Evolutionary conservation across 2,888 invertebrate species (phyloP), one percentile per base, ranked within the genome.

Genomic region (Alsophila aescularia): DNA sequence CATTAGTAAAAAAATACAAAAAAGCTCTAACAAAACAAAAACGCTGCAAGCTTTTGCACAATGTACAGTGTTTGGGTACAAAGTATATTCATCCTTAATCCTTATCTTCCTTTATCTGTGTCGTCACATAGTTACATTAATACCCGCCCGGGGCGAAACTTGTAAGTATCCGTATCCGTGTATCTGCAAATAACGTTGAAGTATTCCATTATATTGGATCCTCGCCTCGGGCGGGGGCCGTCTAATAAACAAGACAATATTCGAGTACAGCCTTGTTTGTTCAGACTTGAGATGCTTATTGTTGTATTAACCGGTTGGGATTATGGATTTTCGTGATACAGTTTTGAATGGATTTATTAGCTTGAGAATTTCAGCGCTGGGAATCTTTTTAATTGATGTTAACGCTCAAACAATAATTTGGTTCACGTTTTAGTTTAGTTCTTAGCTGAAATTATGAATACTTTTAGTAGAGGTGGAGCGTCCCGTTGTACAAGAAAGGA

Each of bases 181-280:
- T 86, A 82, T 86, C 85, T 81, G 87, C 88, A 90, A 90, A 90
- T 90, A 91, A 86, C 81, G 81, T 81, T 84, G 82, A 89, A 90
- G 87, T 90, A 90, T 91, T 90, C 87, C 85, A 90, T 90, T 90
- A 90, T 90, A 89, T 89, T 82, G 83, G 85, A 90, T 87, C 90
- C 90, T 85, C 70, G 87, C 90, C 87, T 64, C 58, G 61, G 90
- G 90, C 87, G 58, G 66, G 75, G 86, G 85, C 87, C 85, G 86
- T 80, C 81, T 88, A 86, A 87, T 89, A 90, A 87, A 87, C 86
- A 85, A 88, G 87, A 88, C 85, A 85, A 85, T 89, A 84, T 82
- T 79, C 72, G 72, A 63, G 64, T 73, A 69, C 75, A 75, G 72
- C 69, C 72, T 65, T 85, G 79, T 83, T 85, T 85, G 75, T 80